Conservation (phyloP, 2,888 invertebrate species). For the Ochropleura leucogaster region DNA sequence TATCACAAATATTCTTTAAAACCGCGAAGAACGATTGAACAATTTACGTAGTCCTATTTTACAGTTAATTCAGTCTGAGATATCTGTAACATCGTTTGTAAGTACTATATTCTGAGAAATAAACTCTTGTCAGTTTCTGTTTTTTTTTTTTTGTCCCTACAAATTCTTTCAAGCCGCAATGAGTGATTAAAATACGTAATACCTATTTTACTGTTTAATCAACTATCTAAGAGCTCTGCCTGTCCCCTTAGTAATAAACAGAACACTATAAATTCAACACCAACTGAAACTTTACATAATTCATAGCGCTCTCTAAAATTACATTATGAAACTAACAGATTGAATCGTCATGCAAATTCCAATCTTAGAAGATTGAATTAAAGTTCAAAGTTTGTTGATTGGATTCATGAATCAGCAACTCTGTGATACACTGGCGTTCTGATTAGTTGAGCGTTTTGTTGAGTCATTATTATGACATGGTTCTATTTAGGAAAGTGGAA, state of each 20-base stretch:
- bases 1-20: too few relatives aligned
- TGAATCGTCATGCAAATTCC: conserved; percentile 52
- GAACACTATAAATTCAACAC: conserved; percentile 23
- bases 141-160: too few relatives aligned
- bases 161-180: too few relatives aligned
- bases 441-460: conserved; percentile 26
- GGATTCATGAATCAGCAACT: conserved; percentile 48
- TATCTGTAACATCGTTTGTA: too few relatives aligned
- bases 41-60: too few relatives aligned
- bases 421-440: conserved; percentile 28
- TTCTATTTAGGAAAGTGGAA: not conserved
- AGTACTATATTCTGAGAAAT: too few relatives aligned
- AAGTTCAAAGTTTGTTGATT: conserved; percentile 51
- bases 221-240: not conserved
- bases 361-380: conserved; percentile 44
- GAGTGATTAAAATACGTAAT: not conserved
- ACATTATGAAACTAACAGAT: conserved; percentile 44
- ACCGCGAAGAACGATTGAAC: too few relatives aligned
- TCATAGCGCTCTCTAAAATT: conserved; percentile 43
- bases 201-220: not conserved
- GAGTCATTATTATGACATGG: conserved; percentile 31
- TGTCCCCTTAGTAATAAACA: not conserved
- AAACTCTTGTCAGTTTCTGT: too few relatives aligned
- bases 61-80: too few relatives aligned
- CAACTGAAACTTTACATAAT: conserved; percentile 42